Evolutionary conservation across 2,888 invertebrate genomes (phyloP), one percentile per base, ranked within the genome.

Genomic region (Periphyllus acericola): DNA sequence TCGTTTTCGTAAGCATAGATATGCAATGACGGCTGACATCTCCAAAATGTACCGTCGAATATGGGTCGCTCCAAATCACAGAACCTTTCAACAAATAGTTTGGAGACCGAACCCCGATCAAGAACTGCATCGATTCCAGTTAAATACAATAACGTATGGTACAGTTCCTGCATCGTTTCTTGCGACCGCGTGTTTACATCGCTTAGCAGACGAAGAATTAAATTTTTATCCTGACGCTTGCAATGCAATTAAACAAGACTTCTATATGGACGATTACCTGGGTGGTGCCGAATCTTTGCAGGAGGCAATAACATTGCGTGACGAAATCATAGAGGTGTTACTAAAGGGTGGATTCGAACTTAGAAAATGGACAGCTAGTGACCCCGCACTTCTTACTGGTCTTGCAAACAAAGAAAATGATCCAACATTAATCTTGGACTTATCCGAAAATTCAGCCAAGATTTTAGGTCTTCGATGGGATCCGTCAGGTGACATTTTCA

Each of bases 131-230:
- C 36, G 6, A 36, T 36, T 36, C 36, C 36, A 36, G 36, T 89
- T 91, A 19, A 91, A 90, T 90, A 91, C 91, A 2, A 90, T 92
- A 9, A 91, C 91, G 0, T 92, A 92, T n/a, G 83, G 86, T 1
- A 87, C 87, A n/a, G 29, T 82, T 9, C 60, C 86, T 3, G 89
- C 87, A 25, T 86, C 91, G 25, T 91, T 89, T 89, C 71, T 91
- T 17, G 90, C 91, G 0, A 90, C 90, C 1, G 40, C 90, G 72
- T 90, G 89, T 32, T 76, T 91, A 25, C 76, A 90, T 76, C 90
- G 90, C 83, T 79, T 91, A 46, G 91, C 91, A 1, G 19, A 89
- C 0, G 90, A 91, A n/a, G 85, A 87, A 19, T 79, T 79, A 79
- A 82, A 89, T 19, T 36, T 21, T 0, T 89, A 82, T 72, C 89